Conservation (phyloP, 2,888 invertebrate species). For the Rhamnusium bicolor region DNA sequence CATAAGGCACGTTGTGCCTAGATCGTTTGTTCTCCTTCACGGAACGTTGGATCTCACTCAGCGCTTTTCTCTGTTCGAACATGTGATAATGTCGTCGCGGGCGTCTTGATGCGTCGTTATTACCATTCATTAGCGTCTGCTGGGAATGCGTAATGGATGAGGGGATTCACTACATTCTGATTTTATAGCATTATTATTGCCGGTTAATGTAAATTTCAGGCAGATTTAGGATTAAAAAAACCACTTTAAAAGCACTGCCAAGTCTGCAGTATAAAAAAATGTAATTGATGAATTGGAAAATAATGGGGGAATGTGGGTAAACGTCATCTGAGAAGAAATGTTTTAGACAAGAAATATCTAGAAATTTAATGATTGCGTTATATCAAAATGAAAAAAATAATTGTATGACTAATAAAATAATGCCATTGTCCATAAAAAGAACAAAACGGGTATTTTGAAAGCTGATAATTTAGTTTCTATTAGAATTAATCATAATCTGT, state of each 20-base stretch:
- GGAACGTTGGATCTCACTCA: slow-evolving; percentile 34
- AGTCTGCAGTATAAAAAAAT: background rate
- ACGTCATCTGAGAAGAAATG: too few relatives aligned
- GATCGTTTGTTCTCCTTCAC: slow-evolving; percentile 17
- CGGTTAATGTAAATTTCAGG: slow-evolving; percentile 7
- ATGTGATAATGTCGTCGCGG: slow-evolving; percentile 58
- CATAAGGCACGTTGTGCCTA: slow-evolving; percentile 7
- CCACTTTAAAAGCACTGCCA: too few relatives aligned
- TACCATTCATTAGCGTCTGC: slow-evolving; percentile 62
- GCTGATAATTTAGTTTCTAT: too few relatives aligned
- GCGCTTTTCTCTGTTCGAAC: slow-evolving; percentile 33
- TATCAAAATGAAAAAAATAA: too few relatives aligned
- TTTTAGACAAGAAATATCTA: too few relatives aligned
- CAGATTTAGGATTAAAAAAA: background rate
- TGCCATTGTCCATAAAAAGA: too few relatives aligned
- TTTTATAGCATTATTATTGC: slow-evolving; percentile 47
- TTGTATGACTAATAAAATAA: too few relatives aligned
- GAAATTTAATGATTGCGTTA: too few relatives aligned
- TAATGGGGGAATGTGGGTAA: too few relatives aligned
- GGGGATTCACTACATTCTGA: slow-evolving; percentile 44
- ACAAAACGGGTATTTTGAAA: too few relatives aligned
- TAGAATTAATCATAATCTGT: too few relatives aligned
- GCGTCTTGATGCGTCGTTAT: slow-evolving; percentile 59
- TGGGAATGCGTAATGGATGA: slow-evolving; percentile 60
- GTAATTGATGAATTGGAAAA: background rate